These are phyloP conservation scores for Hyla sarda DNA, from an alignment of 2,113 vertebrate species.

Conservation along the genomic window DNA sequence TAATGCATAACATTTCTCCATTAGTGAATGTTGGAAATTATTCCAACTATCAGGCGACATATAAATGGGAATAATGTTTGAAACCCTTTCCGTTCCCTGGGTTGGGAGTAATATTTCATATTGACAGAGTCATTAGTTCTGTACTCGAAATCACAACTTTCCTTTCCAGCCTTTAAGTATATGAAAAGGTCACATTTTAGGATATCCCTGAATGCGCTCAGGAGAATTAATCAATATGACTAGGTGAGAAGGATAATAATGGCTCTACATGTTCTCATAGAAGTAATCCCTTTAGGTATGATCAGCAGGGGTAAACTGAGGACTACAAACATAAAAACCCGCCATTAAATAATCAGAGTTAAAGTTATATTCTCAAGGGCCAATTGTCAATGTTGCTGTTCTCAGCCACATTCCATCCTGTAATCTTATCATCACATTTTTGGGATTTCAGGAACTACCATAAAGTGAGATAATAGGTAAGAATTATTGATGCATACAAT, in stretches of 20 bases:
- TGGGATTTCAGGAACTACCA: too few relatives aligned
- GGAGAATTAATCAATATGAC: conserved; percentile 8
- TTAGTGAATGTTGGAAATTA: background rate
- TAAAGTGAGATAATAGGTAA: too few relatives aligned
- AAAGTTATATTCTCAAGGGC: background rate
- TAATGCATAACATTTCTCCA: background rate
- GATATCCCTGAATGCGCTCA: background rate
- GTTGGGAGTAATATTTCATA: background rate
- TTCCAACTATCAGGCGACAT: background rate
- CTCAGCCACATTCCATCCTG: too few relatives aligned
- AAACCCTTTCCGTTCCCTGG: background rate
- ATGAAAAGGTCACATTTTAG: conserved; percentile 10
- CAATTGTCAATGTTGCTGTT: too few relatives aligned
- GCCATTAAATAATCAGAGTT: background rate
- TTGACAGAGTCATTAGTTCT: background rate
- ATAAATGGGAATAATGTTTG: background rate
- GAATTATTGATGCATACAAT: too few relatives aligned
- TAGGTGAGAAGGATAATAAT: background rate
- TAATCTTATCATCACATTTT: too few relatives aligned
- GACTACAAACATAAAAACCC: background rate
- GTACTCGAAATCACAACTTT: background rate
- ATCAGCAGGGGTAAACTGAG: background rate
- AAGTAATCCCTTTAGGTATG: background rate
- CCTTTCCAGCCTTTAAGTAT: background rate
- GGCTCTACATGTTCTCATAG: background rate